A percentile compares a stretch with the other conserved stretches of the same genome.
Conservation (phyloP, 2,888 invertebrate genomes). For the Pelosia muscerda region DNA sequence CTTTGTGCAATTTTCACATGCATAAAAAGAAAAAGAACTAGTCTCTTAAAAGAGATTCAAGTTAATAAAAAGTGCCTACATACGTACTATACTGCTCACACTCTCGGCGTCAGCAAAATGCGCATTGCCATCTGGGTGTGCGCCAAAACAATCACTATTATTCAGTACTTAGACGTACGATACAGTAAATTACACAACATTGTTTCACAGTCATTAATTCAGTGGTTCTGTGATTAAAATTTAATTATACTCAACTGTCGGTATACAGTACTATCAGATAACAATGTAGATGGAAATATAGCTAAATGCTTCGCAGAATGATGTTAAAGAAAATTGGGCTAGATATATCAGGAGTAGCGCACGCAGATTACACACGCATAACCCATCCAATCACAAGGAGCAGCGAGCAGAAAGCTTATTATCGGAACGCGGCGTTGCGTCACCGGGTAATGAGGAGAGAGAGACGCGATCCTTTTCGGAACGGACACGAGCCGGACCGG, state of each 20-base stretch:
- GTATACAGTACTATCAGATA: constrained; percentile 53
- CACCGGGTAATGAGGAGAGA: constrained; percentile 73
- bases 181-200: constrained; percentile 62
- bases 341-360: constrained; percentile 74
- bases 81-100: constrained; percentile 53
- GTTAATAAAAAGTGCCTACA: constrained; percentile 45
- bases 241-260: constrained; percentile 52
- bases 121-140: constrained; percentile 80
- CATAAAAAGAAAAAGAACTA: constrained; percentile 6
- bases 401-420: constrained; percentile 82
- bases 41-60: constrained; percentile 34
- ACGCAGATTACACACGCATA: constrained; percentile 83
- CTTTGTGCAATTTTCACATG: neutral
- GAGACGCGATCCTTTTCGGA: constrained; percentile 46
- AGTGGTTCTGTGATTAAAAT: constrained; percentile 53
- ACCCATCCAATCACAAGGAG: constrained; percentile 82
- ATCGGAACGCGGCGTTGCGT: constrained; percentile 77
- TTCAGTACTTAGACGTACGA: constrained; percentile 76
- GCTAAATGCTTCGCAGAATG: constrained; percentile 66
- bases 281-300: constrained; percentile 61
- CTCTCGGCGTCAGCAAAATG: constrained; percentile 74
- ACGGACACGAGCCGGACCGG: constrained; percentile 47
- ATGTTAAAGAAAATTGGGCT: constrained; percentile 79
- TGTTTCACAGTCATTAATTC: constrained; percentile 58
- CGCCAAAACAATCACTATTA: constrained; percentile 85